Evolutionary conservation across 1,140 invertebrate species (phyloP).

Genomic region (Dufourea novaeangliae): DNA sequence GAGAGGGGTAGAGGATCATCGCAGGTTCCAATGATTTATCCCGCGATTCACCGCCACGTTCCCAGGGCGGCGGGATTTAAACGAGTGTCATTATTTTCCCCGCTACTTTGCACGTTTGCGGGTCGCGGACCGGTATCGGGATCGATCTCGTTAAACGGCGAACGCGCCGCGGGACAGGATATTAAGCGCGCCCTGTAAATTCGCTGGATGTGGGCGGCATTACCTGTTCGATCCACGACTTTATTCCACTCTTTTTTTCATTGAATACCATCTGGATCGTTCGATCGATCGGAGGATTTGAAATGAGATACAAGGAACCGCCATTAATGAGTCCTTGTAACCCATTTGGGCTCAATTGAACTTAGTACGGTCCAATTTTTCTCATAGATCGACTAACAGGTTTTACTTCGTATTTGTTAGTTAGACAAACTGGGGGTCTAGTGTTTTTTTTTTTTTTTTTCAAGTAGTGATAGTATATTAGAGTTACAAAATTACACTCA

Average conservation of each 20-base stretch:
- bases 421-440: too few species aligned
- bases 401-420: too few species aligned
- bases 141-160: conserved; percentile 8
- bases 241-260: not conserved
- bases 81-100: conserved; percentile 6
- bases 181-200: conserved; percentile 22
- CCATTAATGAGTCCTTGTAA: not conserved
- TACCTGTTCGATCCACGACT: not conserved
- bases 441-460: too few species aligned
- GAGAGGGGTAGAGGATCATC: not conserved
- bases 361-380: not conserved
- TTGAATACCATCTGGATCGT: not conserved
- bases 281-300: not conserved
- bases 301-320: not conserved
- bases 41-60: not conserved
- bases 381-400: not conserved
- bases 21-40: conserved; percentile 10
- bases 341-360: not conserved
- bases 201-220: not conserved
- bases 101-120: conserved; percentile 7
- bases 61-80: conserved; percentile 3
- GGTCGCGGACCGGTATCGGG: not conserved
- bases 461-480: too few species aligned
- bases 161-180: not conserved
- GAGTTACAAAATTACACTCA: too few species aligned